Conservation (phyloP, 2,797 vertebrate genomes). For the Rhinophrynus dorsalis region DNA sequence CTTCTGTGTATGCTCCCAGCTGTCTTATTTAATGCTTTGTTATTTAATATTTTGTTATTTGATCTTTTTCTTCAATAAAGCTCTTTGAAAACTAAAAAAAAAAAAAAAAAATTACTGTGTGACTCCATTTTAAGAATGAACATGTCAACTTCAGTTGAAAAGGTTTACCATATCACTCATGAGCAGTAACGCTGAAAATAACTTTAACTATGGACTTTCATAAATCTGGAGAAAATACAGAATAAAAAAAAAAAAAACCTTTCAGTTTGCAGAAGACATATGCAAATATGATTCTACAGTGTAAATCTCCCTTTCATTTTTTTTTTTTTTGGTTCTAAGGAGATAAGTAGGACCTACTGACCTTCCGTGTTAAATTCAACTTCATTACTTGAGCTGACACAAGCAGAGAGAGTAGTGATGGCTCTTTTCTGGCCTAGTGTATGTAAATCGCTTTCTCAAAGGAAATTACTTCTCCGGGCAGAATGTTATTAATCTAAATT, state of each 20-base stretch:
- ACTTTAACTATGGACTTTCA: conserved; percentile 46
- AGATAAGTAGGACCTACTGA: conserved; percentile 94
- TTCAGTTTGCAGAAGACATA: conserved; percentile 63
- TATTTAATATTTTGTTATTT: no score
- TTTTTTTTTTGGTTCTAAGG: conserved; percentile 70
- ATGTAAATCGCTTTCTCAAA: conserved; percentile 96
- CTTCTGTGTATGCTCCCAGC: no score
- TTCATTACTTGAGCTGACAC: conserved; percentile 97
- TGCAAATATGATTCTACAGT: conserved; percentile 62
- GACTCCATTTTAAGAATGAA: not conserved
- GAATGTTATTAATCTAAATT: conserved; percentile 98
- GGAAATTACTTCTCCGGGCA: conserved; percentile 97
- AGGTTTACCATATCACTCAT: conserved; percentile 43
- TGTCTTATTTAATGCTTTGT: no score
- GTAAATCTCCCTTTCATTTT: conserved; percentile 57
- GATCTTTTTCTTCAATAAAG: no score
- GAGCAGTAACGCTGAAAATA: conserved; percentile 47
- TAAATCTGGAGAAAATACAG: conserved; percentile 57
- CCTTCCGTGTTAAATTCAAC: conserved; percentile 96
- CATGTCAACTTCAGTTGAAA: not conserved
- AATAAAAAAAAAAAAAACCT: conserved; percentile 56
- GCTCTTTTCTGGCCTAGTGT: conserved; percentile 86
- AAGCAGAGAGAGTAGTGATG: conserved; percentile 78
- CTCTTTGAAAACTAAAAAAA: no score
- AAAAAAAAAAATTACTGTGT: no score